Evolutionary conservation across 2,888 invertebrate genomes (phyloP), one percentile per base, ranked within the genome.

Genomic region (Plebejus anna): DNA sequence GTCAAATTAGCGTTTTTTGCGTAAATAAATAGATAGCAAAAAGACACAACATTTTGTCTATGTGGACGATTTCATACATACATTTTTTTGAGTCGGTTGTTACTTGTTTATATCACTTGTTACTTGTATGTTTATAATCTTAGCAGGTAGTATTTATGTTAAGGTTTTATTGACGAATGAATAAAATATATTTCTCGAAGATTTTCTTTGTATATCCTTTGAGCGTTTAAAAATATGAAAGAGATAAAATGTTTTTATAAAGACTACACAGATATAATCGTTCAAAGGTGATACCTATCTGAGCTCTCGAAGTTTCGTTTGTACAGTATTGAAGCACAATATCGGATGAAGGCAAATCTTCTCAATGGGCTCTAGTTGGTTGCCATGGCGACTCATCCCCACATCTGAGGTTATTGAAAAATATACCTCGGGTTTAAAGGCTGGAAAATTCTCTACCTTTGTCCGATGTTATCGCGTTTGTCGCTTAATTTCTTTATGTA

Each of bases 311-410:
- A 82, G 81, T 80, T 80, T 79, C 84, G 86, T 88, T 86, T 87
- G 89, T 90, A 89, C 87, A 90, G 89, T 90, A 90, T 91, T 90
- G 87, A 82, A 89, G 84, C 85, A 86, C 86, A 87, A 87, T 89
- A 91, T 90, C 88, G 87, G 90, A 90, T 90, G 82, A 90, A 85
- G 88, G 89, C 86, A 87, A 87, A 89, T 87, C 88, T 87, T 83
- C 85, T 91, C 88, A 91, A 89, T 88, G 85, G 86, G 88, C 89
- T 89, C 84, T 84, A 82, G 83, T 82, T 85, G 84, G 89, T 92
- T 82, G 85, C 90, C 87, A 89, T 91, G 90, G 82, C 87, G 84
- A 91, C 88, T 86, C 84, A 88, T 86, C 89, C 87, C 82, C 80
- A 80, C 81, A 81, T 79, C 82, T 81, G 81, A 79, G 80, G 79